Percentiles rank a stretch among this genome's conserved stretches.
Conservation (phyloP, 2,888 invertebrate species). For the Anorthoa munda region DNA sequence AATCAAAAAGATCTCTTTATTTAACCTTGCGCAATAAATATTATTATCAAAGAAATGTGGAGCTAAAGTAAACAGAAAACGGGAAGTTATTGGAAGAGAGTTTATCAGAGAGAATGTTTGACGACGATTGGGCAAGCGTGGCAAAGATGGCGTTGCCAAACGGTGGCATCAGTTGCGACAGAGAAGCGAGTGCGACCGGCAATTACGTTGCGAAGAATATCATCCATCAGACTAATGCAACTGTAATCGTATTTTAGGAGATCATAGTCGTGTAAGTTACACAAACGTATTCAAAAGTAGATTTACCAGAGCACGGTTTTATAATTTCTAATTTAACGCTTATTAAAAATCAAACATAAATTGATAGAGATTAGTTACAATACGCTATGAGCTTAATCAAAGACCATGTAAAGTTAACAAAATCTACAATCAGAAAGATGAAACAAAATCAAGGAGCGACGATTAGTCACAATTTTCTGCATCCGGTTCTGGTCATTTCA, state of each 20-base stretch:
- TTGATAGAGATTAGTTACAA: background rate
- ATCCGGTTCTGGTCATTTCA: constrained; percentile 27
- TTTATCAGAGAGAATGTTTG: constrained; percentile 40
- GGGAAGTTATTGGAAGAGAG: constrained; percentile 49
- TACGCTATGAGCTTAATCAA: background rate
- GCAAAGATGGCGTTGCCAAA: constrained; percentile 60
- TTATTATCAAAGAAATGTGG: constrained; percentile 40
- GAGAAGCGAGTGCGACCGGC: constrained; percentile 34
- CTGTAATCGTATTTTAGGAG: background rate
- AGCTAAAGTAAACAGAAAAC: constrained; percentile 45
- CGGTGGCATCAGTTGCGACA: constrained; percentile 59
- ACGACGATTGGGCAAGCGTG: constrained; percentile 56
- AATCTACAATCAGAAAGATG: background rate
- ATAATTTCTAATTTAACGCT: background rate
- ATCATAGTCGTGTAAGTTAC: background rate
- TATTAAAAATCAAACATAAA: background rate
- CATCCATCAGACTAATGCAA: constrained; percentile 36
- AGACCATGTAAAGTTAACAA: background rate
- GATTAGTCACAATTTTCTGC: constrained; percentile 4
- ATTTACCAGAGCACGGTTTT: background rate
- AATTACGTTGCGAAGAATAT: constrained; percentile 24
- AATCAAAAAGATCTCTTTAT: constrained; percentile 34
- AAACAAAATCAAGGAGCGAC: background rate
- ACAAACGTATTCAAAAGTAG: background rate
- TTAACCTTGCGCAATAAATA: constrained; percentile 38